Conservation (phyloP, 2,888 invertebrate species). For the Nomada fabriciana region DNA sequence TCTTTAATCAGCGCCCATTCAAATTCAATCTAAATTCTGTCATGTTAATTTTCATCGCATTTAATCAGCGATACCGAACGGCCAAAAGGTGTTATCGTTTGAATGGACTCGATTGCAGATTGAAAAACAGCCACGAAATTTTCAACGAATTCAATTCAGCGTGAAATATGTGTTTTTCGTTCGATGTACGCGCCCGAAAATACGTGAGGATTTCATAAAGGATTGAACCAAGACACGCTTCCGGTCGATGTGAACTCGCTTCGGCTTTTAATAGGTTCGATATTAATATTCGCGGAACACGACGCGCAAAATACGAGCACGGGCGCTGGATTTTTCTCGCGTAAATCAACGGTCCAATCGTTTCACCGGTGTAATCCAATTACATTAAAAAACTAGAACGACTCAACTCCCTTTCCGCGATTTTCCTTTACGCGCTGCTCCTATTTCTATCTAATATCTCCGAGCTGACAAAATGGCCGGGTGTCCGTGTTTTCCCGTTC, state of each 20-base stretch:
- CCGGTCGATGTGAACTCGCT: slow-evolving; percentile 15
- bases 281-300: slow-evolving; percentile 30
- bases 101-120: slow-evolving; percentile 20
- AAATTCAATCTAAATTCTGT: slow-evolving; percentile 2
- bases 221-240: slow-evolving; percentile 32
- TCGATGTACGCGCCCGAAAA: neutral
- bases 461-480: slow-evolving; percentile 36
- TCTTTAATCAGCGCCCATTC: neutral
- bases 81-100: slow-evolving; percentile 35
- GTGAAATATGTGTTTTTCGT: slow-evolving; percentile 53
- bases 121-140: slow-evolving; percentile 35
- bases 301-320: slow-evolving; percentile 11
- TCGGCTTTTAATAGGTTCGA: slow-evolving; percentile 12
- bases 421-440: neutral
- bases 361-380: slow-evolving; percentile 45
- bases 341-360: slow-evolving; percentile 31
- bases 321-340: neutral
- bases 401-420: neutral
- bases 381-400: slow-evolving; percentile 56
- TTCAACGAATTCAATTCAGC: slow-evolving; percentile 39
- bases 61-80: slow-evolving; percentile 28
- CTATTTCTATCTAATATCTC: neutral
- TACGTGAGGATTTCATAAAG: neutral
- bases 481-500: slow-evolving; percentile 38
- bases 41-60: neutral